These are phyloP conservation scores for Solenopsis fugax DNA, from an alignment of 1,140 invertebrate genomes.

Conservation along the genomic window DNA sequence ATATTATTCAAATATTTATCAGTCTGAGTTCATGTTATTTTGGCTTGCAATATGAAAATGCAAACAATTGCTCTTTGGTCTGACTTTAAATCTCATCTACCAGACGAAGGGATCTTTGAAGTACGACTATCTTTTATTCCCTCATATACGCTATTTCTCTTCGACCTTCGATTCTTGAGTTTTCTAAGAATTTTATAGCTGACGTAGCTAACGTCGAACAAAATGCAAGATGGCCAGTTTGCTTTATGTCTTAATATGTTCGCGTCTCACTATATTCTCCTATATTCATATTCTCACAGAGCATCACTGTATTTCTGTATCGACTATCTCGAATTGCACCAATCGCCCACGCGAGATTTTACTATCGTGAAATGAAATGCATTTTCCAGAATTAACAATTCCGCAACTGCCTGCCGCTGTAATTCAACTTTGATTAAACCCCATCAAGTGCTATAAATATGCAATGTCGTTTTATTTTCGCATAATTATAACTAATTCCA, in stretches of 20 bases:
- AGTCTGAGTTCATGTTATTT: not conserved
- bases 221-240: conserved; percentile 33
- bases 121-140: not conserved
- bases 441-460: not conserved
- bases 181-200: conserved; percentile 5
- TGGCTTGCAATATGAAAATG: conserved; percentile 18
- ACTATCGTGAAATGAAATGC: not conserved
- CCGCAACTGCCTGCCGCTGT: not conserved
- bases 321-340: not conserved
- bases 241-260: conserved; percentile 47
- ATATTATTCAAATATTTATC: not conserved
- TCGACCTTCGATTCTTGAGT: conserved; percentile 8
- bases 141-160: not conserved
- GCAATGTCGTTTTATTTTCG: not conserved
- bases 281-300: not conserved
- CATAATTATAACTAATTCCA: conserved; percentile 75
- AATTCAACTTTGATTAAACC: not conserved
- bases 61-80: not conserved
- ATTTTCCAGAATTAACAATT: conserved; percentile 23
- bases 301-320: conserved; percentile 30
- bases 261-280: not conserved
- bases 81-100: conserved; percentile 17
- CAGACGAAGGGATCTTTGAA: not conserved
- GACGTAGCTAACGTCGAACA: not conserved
- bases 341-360: not conserved